Evolutionary conservation across 2,797 vertebrate species (phyloP).

Genomic region (Platyrinchus mystaceus): DNA sequence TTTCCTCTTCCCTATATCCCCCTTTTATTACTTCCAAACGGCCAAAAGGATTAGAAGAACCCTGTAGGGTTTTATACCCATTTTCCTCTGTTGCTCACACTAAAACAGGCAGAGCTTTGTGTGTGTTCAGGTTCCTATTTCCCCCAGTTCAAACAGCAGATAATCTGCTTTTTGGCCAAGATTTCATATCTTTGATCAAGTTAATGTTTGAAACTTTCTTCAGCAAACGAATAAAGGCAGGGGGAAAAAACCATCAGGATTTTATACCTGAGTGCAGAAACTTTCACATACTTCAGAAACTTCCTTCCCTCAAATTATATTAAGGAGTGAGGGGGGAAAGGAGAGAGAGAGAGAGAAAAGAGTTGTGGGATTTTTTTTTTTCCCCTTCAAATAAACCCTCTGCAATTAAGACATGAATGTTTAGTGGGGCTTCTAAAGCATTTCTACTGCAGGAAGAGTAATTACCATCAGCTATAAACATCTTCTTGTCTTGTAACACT

Average conservation of each 20-base stretch:
- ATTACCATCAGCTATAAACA: constrained; percentile 66
- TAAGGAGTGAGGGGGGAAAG: background rate
- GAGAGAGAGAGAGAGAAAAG: background rate
- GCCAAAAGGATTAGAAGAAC: background rate
- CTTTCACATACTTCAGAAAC: background rate
- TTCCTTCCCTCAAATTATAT: background rate
- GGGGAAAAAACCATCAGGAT: background rate
- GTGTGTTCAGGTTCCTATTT: background rate
- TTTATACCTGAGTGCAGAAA: background rate
- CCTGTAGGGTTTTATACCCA: background rate
- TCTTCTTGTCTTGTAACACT: constrained; percentile 31
- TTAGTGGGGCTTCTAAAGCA: constrained; percentile 56
- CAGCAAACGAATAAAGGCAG: background rate
- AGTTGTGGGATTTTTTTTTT: background rate
- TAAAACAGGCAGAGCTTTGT: background rate
- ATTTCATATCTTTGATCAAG: background rate
- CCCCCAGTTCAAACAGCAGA: background rate
- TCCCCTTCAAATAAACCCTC: constrained; percentile 20
- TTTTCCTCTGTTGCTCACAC: background rate
- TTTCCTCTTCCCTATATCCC: background rate
- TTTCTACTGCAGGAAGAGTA: constrained; percentile 51
- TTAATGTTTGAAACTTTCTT: background rate
- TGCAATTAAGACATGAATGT: constrained; percentile 48
- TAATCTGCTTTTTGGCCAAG: background rate
- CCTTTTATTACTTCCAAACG: background rate